Evolutionary conservation across 2,113 vertebrate genomes (phyloP), one percentile per base, ranked within the genome.

Genomic region (Marcusenius ussheri): DNA sequence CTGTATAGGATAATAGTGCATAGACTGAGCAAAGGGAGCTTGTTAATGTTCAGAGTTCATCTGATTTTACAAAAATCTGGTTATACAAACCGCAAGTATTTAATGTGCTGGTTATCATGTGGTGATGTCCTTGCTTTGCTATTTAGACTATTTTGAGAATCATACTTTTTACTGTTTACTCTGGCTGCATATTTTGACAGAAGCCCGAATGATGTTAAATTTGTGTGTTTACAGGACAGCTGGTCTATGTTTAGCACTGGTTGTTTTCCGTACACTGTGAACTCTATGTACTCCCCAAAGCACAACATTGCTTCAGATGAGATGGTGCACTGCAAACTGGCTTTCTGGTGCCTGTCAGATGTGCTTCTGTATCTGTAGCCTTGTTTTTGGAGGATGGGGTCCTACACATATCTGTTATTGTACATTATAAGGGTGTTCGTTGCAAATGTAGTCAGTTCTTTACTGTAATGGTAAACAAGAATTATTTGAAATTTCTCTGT

Each of bases 211-310:
- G 51, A 84, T 77, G 47, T 15, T 70, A 66, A 50, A 90, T 53
- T 58, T 51, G 83, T 89, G 70, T 24, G 88, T 88, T 83, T 66
- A 88, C 27, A 53, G 87, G 83, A 39, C 85, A 87, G 85, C 50
- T 53, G 85, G 11, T 87, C 49, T 35, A 35, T 35, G 27, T 87
- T 87, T 87, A 35, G 85, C 62, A 49, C 83, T 42, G 42, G 66
- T 91, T 88, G 42, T 89, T 90, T 90, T 91, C 88, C 47, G 42
- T 90, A 83, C 86, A 91, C 85, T n/a, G 47, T 93, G 91, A 88
- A 94, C 62, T 35, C 24, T 50, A 21, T 89, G 46, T 13, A 9
- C 24, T 50, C 5, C 83, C 46, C 83, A 45, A 2, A 42, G 51
- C 90, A 39, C 51, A 5, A 45, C 50, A 83, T 91, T 83, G 56